Percentiles rank a stretch among this genome's conserved stretches.
Evolutionary conservation across 2,113 vertebrate genomes (phyloP).

Genomic region (Formicarius rufipectus): DNA sequence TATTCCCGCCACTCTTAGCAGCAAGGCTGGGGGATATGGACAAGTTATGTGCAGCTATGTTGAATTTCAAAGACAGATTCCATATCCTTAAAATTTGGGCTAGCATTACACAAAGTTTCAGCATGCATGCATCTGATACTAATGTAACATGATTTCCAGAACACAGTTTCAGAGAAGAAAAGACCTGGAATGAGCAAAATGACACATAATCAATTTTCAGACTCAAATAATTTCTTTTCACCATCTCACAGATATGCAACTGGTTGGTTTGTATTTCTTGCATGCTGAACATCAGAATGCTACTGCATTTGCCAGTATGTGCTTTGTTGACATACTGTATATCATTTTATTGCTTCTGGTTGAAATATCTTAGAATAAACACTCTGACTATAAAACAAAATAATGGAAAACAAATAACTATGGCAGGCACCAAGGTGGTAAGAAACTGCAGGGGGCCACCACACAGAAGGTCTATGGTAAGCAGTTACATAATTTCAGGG

Average conservation of each 20-base stretch:
- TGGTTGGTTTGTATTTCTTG: not conserved
- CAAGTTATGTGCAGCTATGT: not conserved
- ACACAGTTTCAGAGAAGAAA: not conserved
- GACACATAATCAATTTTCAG: not conserved
- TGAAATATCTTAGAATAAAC: not conserved
- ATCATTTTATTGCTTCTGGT: not conserved
- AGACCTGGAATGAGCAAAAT: not conserved
- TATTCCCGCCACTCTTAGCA: slow-evolving; percentile 16
- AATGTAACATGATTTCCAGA: not conserved
- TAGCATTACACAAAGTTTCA: not conserved
- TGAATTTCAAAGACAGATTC: slow-evolving; percentile 36
- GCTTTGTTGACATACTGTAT: not conserved
- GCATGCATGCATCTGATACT: not conserved
- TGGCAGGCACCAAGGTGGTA: not conserved
- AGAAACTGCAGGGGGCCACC: not conserved
- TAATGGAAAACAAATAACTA: not conserved
- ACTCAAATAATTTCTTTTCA: not conserved
- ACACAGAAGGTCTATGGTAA: not conserved
- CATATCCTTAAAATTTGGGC: not conserved
- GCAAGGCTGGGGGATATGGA: not conserved
- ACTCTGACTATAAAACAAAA: not conserved
- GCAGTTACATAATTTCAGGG: not conserved
- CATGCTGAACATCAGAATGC: not conserved
- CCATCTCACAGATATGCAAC: not conserved
- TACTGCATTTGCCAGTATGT: not conserved